Evolutionary conservation across 2,797 vertebrate species (phyloP), one percentile per base, ranked within the genome.

Genomic region (Bradypus variegatus): DNA sequence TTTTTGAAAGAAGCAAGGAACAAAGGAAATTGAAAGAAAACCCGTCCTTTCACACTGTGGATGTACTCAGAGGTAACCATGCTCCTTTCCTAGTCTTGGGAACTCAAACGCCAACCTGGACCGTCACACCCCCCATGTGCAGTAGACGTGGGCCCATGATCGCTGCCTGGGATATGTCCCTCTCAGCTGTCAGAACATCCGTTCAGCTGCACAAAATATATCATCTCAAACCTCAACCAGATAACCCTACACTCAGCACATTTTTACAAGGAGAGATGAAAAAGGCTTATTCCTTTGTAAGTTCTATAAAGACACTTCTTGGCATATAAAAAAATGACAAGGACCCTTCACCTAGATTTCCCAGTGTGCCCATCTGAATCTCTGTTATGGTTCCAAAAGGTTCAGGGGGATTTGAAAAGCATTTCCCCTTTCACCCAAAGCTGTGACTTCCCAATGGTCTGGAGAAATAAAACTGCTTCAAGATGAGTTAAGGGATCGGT

Each of bases 301-400:
- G 79, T 89, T 91, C 92, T 62, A 45, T 75, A 67, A 95, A 94
- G 86, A 90, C n/a, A 4, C 94, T 88, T 69, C 72, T 91, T 58
- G 33, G 67, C 41, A 73, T 86, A 77, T 86, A 36, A 25, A 76
- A 50, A 93, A 84, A 80, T n/a, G 48, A 65, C 76, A 90, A 50
- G 45, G 15, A 55, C 45, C 62, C 29, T 86, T 83, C 83, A 73
- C 76, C 65, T 33, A 11, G 14, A 48, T 72, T 70, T 62, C 70
- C 29, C 65, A 53, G 41, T 36, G 27, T 6, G 2, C 29, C n/a
- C 2, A 0, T 18, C 55, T 16, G 55, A 31, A 65, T 72, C 83
- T 79, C 58, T 31, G 29, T 72, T 85, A 19, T 3, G 25, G 41
- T 31, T 80, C 67, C 60, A 9, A 86, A 81, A 29, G 8, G 38